These are phyloP conservation scores for Lepus oiostolus DNA, from an alignment of 2,797 vertebrate species.

Conservation along the genomic window DNA sequence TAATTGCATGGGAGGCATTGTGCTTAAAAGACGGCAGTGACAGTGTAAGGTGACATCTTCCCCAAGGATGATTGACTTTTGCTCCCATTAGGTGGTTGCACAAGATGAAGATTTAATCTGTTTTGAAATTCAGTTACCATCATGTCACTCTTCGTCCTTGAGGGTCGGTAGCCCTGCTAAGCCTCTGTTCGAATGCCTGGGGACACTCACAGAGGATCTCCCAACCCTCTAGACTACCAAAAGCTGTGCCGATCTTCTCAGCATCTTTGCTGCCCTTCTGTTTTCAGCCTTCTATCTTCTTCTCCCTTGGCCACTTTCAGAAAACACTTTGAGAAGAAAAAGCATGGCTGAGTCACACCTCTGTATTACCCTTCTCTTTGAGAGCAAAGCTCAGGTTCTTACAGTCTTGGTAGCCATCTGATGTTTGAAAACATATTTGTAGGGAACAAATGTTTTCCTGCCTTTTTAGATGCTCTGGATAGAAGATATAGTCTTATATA, in stretches of 20 bases:
- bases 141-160: background rate
- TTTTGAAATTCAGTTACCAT: background rate
- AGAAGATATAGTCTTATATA: constrained; percentile 1
- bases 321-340: background rate
- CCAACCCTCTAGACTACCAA: background rate
- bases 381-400: constrained; percentile 3
- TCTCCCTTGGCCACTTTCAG: background rate
- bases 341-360: background rate
- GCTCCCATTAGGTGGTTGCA: background rate
- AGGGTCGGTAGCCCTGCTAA: background rate
- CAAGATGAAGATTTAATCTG: background rate
- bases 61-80: background rate
- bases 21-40: background rate
- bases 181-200: background rate
- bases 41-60: background rate
- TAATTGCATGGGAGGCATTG: background rate
- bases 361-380: background rate
- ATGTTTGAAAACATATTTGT: constrained; percentile 22
- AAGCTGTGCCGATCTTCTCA: background rate
- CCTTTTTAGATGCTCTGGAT: constrained; percentile 14
- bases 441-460: background rate
- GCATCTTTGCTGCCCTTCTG: background rate
- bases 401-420: background rate
- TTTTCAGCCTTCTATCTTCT: background rate
- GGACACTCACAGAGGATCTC: background rate